Evolutionary conservation across 2,797 vertebrate genomes (phyloP), one percentile per base, ranked within the genome.

Genomic region (Clamator glandarius): DNA sequence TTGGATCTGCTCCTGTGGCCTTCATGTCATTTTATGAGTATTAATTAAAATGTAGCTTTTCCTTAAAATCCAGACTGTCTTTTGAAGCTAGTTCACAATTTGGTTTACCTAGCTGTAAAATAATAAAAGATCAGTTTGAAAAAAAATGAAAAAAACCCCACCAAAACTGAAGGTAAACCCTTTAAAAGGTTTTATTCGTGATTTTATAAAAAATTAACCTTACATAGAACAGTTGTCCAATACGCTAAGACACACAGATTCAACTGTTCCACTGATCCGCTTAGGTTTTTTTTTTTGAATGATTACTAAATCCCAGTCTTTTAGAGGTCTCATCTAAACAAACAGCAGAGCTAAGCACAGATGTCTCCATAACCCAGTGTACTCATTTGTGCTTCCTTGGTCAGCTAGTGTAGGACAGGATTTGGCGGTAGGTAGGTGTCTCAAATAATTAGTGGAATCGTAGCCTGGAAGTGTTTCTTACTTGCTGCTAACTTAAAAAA

Each of bases 361-460:
- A 5, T 73, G n/a, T 18, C 5, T 28, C 18, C 2, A 2, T 82
- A 59, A 83, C 10, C 9, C 44, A 29, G 0, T 7, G 21, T 15
- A 31, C 15, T 10, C 23, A 1, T 46, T 52, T n/a, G 5, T n/a
- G 6, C 5, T 58, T 66, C 33, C n/a, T 73, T 70, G 44, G 52
- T 59, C 59, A 51, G 5, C 6, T 83, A 6, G 1, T 29, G 29
- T 8, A 52, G n/a, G 7, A 28, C 9, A 57, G 42, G 52, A 67
- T 62, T 83, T 42, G 50, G 35, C 28, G 44, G n/a, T 26, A 50
- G 16, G 58, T 11, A 17, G 25, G 21, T 39, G 5, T 55, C 55
- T 23, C 26, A 87, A 62, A 29, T 62, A 69, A 25, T 25, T 61
- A 21, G 9, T n/a, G 33, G 17, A 52, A 48, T 74, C 25, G 85